Conservation (phyloP, 2,888 invertebrate species). For the Phyllotreta cruciferae region DNA sequence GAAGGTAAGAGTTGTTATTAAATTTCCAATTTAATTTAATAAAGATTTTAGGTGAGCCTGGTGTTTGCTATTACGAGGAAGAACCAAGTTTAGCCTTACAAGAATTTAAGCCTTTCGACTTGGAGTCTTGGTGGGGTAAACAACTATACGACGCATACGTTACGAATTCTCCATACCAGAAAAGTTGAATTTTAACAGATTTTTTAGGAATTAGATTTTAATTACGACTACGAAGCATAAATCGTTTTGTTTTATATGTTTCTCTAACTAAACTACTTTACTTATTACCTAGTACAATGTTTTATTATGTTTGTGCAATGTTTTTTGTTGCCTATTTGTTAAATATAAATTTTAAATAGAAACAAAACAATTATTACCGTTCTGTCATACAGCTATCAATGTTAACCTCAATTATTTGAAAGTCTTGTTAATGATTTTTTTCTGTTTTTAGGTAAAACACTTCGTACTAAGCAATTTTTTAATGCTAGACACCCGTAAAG, state of each 20-base stretch:
- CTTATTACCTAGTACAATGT: slow-evolving; percentile 6
- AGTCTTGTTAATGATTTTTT: slow-evolving; percentile 9
- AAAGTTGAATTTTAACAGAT: slow-evolving; percentile 33
- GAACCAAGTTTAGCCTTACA: slow-evolving; percentile 72
- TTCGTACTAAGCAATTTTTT: slow-evolving; percentile 6
- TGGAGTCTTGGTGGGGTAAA: slow-evolving; percentile 92
- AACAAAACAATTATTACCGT: neutral
- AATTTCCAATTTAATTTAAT: neutral
- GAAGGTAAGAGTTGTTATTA: slow-evolving; percentile 48
- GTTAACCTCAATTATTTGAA: slow-evolving; percentile 21
- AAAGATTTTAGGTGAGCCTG: slow-evolving; percentile 54
- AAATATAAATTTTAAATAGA: slow-evolving; percentile 17
- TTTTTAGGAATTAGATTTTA: slow-evolving; percentile 19
- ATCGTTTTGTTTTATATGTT: neutral
- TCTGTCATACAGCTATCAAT: slow-evolving; percentile 1
- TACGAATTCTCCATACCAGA: slow-evolving; percentile 69
- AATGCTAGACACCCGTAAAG: slow-evolving; percentile 30
- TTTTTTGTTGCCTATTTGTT: slow-evolving; percentile 29
- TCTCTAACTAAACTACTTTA: slow-evolving; percentile 1
- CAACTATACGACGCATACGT: slow-evolving; percentile 80
- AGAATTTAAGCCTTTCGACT: slow-evolving; percentile 89
- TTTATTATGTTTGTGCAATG: slow-evolving; percentile 16
- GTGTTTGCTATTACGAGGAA: slow-evolving; percentile 73
- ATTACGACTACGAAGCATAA: neutral
- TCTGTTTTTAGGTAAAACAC: slow-evolving; percentile 3